phyloP scores from a whole-genome alignment of 2,888 invertebrate genomes.

The Eustalomyia histrio region DNA sequence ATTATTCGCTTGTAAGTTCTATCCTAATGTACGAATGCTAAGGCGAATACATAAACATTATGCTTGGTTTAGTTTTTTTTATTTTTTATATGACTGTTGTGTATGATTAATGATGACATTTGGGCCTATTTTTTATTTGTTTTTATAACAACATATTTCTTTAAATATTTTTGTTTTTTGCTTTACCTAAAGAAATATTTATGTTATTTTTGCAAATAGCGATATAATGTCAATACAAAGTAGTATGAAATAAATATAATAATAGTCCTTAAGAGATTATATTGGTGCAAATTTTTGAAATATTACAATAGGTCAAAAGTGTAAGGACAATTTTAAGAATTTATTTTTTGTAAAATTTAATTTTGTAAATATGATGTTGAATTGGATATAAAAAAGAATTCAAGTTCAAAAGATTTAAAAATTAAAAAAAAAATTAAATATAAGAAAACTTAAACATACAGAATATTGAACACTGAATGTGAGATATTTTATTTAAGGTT shows the following conservation, averaged over 20 bases:
- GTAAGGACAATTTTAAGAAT: too few relatives aligned
- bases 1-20: too few relatives aligned
- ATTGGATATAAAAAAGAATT: too few relatives aligned
- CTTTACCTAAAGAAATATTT: neutral
- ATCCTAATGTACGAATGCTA: too few relatives aligned
- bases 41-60: neutral
- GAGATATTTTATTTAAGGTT: too few relatives aligned
- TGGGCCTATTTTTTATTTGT: conserved; percentile 27
- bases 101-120: conserved; percentile 60
- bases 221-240: too few relatives aligned
- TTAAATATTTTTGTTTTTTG: neutral
- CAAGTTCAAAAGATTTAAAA: too few relatives aligned
- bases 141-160: conserved; percentile 22
- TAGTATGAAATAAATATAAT: neutral
- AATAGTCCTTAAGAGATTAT: conserved; percentile 27
- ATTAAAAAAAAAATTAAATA: too few relatives aligned
- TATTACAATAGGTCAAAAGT: neutral
- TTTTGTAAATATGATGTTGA: neutral
- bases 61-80: conserved; percentile 17
- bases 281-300: neutral
- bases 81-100: neutral
- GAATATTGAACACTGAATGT: too few relatives aligned
- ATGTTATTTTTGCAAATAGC: neutral
- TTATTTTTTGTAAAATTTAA: neutral
- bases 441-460: too few relatives aligned